Evolutionary conservation across 2,113 vertebrate species (phyloP), one percentile per base, ranked within the genome.

Genomic region (Thamnaconus septentrionalis): DNA sequence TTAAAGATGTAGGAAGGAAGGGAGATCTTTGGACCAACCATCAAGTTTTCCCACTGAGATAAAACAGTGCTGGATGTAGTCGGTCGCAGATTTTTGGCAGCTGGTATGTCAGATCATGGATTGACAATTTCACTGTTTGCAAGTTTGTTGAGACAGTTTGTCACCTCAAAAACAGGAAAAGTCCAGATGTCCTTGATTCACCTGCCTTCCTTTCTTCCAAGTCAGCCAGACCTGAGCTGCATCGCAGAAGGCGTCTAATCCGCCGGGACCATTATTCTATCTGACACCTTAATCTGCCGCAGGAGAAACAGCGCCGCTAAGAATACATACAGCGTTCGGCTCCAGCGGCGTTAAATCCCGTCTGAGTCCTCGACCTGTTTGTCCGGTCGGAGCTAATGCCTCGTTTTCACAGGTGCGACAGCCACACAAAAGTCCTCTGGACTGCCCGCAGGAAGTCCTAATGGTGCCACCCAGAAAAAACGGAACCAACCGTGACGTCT

Each of bases 281-380:
- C 69, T 81, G 88, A 87, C 86, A 87, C 69, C 69, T 85, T 86
- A 88, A 89, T 89, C 87, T 85, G 63, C 66, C 66, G 54, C 73
- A 72, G 79, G 59, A 71, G 75, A 83, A 86, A 84, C 77, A 84
- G 44, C 41, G 71, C 65, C 5, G 59, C 83, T 81, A 82, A 87
- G 76, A 87, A 86, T 79, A 82, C 18, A 31, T 64, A 77, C 61
- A 70, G 69, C 56, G 64, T 68, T 82, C 63, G 85, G 60, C 59
- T 43, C 68, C 74, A 75, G 56, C 18, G 43, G 75, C 47, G 10
- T 39, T 46, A 88, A 88, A 88, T 83, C 76, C 66, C 55, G 71
- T 76, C 76, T 79, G 77, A 81, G 64, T 73, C 75, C 66, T 71
- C 73, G 75, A 86, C 85, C 79, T 75, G 86, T 86, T 84, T 74